Evolutionary conservation across 2,113 vertebrate genomes (phyloP).

Genomic region (Poicephalus gulielmi): DNA sequence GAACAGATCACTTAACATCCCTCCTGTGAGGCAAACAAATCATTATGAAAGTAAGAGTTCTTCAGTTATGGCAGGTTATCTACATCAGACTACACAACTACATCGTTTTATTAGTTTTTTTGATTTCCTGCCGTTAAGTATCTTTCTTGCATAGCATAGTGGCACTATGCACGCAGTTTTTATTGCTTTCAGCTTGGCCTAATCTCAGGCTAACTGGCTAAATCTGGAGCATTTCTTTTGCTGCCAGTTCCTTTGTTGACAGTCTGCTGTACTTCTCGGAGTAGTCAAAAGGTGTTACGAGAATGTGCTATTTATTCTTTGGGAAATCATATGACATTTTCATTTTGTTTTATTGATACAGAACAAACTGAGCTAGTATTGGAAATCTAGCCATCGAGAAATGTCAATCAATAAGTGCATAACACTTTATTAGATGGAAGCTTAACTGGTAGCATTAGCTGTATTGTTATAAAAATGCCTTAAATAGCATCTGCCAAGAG

Average conservation of each 20-base stretch:
- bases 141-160: neutral
- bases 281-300: neutral
- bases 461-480: neutral
- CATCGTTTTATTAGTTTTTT: neutral
- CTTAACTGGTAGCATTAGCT: conserved; percentile 13
- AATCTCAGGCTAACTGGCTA: neutral
- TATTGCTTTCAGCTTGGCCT: neutral
- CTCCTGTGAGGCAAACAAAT: neutral
- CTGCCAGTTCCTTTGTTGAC: neutral
- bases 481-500: conserved; percentile 15
- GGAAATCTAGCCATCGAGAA: neutral
- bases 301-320: conserved; percentile 29
- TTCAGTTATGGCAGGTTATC: neutral
- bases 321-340: conserved; percentile 23
- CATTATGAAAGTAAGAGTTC: neutral
- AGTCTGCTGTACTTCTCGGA: neutral
- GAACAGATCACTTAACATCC: neutral
- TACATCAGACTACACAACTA: neutral
- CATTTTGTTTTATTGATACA: conserved; percentile 27
- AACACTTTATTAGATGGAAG: conserved; percentile 34
- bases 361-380: conserved; percentile 23
- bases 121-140: neutral
- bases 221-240: neutral
- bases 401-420: conserved; percentile 45
- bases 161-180: neutral